phyloP scores from a whole-genome alignment of 2,113 vertebrate species.

The Himantopus leucocephalus region DNA sequence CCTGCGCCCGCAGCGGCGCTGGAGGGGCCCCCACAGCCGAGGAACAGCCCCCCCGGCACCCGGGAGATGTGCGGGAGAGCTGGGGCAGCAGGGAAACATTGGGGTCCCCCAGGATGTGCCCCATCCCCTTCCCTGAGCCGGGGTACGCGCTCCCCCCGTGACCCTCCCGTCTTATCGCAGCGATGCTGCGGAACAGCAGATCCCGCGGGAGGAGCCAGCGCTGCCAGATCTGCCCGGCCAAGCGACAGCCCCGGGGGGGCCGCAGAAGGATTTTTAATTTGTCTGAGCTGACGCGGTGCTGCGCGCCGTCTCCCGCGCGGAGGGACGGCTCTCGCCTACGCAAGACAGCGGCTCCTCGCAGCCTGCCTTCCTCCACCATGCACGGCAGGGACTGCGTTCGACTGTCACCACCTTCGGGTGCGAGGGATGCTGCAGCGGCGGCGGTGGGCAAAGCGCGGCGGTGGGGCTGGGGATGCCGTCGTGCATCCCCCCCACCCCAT shows the following conservation, averaged over 20 bases:
- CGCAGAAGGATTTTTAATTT: neutral
- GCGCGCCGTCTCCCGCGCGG: neutral
- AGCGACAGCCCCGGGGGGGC: neutral
- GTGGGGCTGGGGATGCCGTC: neutral
- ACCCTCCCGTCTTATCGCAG: neutral
- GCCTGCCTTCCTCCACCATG: neutral
- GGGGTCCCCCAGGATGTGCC: neutral
- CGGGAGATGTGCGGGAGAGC: neutral
- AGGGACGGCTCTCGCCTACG: neutral
- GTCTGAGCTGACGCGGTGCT: neutral
- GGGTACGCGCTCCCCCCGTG: rapidly evolving
- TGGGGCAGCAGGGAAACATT: neutral
- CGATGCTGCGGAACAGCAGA: neutral
- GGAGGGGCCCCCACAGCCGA: neutral
- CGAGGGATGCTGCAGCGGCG: neutral
- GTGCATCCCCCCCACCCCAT: neutral
- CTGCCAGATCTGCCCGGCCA: neutral
- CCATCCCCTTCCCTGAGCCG: neutral
- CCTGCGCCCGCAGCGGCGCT: neutral
- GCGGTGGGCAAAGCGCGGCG: neutral
- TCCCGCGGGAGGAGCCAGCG: neutral
- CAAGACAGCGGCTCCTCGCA: neutral
- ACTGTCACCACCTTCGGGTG: neutral
- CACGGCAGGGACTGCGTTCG: neutral
- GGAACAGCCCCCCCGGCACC: neutral